Percentiles rank a stretch among this genome's conserved stretches.
These are phyloP conservation scores for Agonopterix heracliana DNA, from an alignment of 2,888 invertebrate genomes.

Conservation along the genomic window DNA sequence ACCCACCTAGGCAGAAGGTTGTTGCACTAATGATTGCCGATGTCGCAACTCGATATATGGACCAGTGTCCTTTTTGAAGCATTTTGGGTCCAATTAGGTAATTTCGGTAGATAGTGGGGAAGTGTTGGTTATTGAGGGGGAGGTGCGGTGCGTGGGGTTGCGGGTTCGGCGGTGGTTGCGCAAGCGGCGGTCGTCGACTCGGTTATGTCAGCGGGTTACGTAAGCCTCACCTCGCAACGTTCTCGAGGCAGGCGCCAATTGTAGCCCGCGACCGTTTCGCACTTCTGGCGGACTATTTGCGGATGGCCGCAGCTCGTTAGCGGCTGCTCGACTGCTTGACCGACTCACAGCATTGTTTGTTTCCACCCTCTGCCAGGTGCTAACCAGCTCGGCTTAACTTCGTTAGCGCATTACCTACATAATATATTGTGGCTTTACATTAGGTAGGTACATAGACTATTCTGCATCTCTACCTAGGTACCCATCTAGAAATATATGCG, in stretches of 20 bases:
- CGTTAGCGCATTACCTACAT: too few relatives aligned
- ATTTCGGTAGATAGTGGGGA: slow-evolving; percentile 51
- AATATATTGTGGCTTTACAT: too few relatives aligned
- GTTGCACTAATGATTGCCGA: slow-evolving; percentile 58
- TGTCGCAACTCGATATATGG: slow-evolving; percentile 60
- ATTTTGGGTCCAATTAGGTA: slow-evolving; percentile 71
- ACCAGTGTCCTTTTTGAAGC: slow-evolving; percentile 65
- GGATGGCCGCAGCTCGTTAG: slow-evolving; percentile 53
- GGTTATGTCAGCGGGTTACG: slow-evolving; percentile 74
- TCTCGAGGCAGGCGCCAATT: slow-evolving; percentile 61
- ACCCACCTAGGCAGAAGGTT: slow-evolving; percentile 55
- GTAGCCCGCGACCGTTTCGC: slow-evolving; percentile 64
- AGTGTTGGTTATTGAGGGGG: slow-evolving; percentile 39
- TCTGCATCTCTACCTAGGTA: too few relatives aligned
- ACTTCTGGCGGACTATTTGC: slow-evolving; percentile 66
- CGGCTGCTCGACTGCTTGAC: slow-evolving; percentile 28
- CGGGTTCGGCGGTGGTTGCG: slow-evolving; percentile 65
- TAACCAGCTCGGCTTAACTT: slow-evolving; percentile 29
- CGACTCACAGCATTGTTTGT: slow-evolving; percentile 37
- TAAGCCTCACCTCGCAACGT: slow-evolving; percentile 71
- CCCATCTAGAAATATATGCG: too few relatives aligned
- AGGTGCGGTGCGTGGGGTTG: slow-evolving; percentile 63
- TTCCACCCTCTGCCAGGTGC: slow-evolving; percentile 26
- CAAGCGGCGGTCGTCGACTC: slow-evolving; percentile 73
- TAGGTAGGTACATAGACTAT: too few relatives aligned